Base-by-base conservation (phyloP, 2,888 invertebrate genomes). In the Coenonympha arcania region DNA sequence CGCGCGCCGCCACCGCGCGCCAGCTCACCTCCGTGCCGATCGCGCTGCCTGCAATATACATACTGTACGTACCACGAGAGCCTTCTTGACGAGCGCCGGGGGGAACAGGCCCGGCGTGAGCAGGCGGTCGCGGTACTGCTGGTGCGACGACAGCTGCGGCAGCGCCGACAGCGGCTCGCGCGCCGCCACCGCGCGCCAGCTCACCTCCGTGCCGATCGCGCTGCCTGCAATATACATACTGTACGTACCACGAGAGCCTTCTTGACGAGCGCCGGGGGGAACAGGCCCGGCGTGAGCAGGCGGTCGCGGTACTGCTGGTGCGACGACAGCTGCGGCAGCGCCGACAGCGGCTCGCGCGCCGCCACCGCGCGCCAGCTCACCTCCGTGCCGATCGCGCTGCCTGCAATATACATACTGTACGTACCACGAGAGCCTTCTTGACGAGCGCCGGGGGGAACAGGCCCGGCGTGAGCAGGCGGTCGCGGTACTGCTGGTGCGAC, bases 81-180 rank as follows among this genome's bases (percentile, higher is more conserved):
- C 96, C 73, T 95, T 94, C 39, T 90, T 89, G 43, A 98, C 91
- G 58, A 96, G 94, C 11, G 90, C 85, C 3, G 92, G 83, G 20
- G 94, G 94, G 81, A 97, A 97, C 56, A 93, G 89, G 8, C 94
- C 95, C 0, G 95, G 95, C 63, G 93, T 89, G 65, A 97, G 95
- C 61, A 98, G 65, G 0, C 81, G 73, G 50, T 84, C 85, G 50
- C 79, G 76, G 68, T 87, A 87, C 40, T 76, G 81, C 22, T 73
- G 74, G 65, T 81, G 82, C 41, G 73, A 68, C 51, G 66, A 31
- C 41, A 81, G 72, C 60, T 55, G 69, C 84, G 64, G 90, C 85
- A 56, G 89, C 74, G 61, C 90, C 4, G 90, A 88, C 57, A 91
- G 89, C 30, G 92, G 90, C 31, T 90, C 88, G 16, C 90, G 89